Base-by-base conservation (phyloP, 2,888 invertebrate species). In the Macaria notata region DNA sequence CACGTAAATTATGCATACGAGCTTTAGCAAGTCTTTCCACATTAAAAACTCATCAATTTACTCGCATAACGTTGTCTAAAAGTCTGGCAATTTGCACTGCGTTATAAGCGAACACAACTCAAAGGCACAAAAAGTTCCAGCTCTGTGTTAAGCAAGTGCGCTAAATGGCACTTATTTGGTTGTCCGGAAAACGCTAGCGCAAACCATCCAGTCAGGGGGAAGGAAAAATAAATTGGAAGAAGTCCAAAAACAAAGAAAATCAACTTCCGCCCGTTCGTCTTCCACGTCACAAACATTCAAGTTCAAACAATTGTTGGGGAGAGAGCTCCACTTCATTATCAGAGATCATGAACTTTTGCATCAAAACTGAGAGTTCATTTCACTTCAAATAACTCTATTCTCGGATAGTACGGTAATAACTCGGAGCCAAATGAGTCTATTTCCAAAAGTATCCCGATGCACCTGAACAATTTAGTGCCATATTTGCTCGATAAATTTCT, bases 401-500 rank as follows among this genome's bases (percentile, higher is more conserved):
- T 36, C 7, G 7, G 7, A 4, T 7, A 4, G 33, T 36, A 6
- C 19, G 19, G 33, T 6, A 36, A 36, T 7, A 4, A 36, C 33
- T 36, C 33, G 7, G 33, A 36, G 7, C 5, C 7, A 36, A 36
- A 36, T 36, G 0, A 7, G 7, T 6, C 33, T 36, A 7, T 7
- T 36, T 36, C 7, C 33, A 36, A 36, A 36, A 36, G 33, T 36
- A 36, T 36, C 42, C 31, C 46, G 48, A 4, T 33, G 29, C 43
- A 48, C 54, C 54, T 56, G 46, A 53, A 51, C 53, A 60, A 36
- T 56, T 60, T 47, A 49, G 31, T 54, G 48, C 48, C 48, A 48
- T 62, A 57, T 55, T 62, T 56, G 36, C n/a, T 47, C 46, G 51
- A 59, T 63, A 59, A 63, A 64, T 66, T 50, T 44, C 65, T 58